These are phyloP conservation scores for Palloptera scutellata DNA, from an alignment of 2,888 invertebrate genomes.

Conservation along the genomic window DNA sequence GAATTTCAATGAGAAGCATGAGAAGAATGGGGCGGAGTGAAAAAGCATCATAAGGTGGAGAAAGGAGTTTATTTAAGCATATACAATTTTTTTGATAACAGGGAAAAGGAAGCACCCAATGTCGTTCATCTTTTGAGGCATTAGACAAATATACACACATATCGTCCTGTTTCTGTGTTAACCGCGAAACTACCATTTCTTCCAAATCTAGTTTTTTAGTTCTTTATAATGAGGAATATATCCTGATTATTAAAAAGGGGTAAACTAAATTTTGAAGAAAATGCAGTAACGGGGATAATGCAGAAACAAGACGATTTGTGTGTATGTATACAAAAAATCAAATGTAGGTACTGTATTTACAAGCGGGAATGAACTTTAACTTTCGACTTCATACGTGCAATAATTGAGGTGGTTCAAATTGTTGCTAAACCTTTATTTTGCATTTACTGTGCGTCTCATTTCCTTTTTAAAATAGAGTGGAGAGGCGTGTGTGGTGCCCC, in stretches of 20 bases:
- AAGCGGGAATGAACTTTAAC: background rate
- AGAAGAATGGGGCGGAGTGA: conserved; percentile 13
- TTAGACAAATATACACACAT: conserved; percentile 1
- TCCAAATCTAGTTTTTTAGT: no score
- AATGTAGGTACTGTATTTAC: background rate
- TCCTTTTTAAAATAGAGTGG: conserved; percentile 16
- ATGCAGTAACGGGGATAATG: no score
- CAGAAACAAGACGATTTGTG: no score
- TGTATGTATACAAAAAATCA: conserved; percentile 15
- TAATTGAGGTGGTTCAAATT: conserved; percentile 26
- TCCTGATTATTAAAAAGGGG: no score
- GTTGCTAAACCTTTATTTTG: conserved; percentile 25
- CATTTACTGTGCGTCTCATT: conserved; percentile 22
- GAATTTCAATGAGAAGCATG: no score
- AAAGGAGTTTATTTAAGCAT: conserved; percentile 34
- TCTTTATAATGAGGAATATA: no score
- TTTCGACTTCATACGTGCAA: background rate
- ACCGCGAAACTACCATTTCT: no score
- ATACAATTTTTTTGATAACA: conserved; percentile 41
- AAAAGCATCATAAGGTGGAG: background rate
- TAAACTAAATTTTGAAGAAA: no score
- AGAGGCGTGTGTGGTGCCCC: background rate
- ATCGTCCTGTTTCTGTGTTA: no score
- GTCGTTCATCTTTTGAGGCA: conserved; percentile 40
- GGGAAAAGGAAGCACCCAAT: conserved; percentile 41